Evolutionary conservation across 2,797 vertebrate genomes (phyloP).

Genomic region (Sylvilagus floridanus): DNA sequence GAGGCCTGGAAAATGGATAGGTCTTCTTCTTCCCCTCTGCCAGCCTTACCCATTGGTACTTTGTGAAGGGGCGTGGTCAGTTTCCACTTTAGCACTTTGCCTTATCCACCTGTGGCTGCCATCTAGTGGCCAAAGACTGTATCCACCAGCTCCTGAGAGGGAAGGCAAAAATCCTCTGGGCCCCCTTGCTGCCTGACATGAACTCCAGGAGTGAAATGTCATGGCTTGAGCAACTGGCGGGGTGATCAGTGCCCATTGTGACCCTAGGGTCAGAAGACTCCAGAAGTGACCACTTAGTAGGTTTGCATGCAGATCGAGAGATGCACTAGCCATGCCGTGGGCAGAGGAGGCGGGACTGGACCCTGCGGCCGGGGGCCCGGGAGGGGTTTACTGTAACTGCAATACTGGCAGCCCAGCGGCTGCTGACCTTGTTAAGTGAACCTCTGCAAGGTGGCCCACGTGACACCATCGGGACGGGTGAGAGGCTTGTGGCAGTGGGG

Average conservation of each 20-base stretch:
- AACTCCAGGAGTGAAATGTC: background rate
- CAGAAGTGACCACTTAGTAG: background rate
- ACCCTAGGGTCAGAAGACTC: background rate
- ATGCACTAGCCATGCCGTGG: background rate
- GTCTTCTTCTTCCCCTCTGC: constrained; percentile 35
- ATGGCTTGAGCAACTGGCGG: background rate
- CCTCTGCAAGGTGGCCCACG: constrained; percentile 47
- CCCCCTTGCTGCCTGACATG: constrained; percentile 20
- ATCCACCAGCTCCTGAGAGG: constrained; percentile 60
- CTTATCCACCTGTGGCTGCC: constrained; percentile 75
- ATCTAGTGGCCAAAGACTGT: constrained; percentile 76
- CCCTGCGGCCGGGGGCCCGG: background rate
- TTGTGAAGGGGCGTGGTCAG: constrained; percentile 41
- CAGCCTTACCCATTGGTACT: constrained; percentile 30
- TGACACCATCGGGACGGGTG: background rate
- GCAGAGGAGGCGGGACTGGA: constrained; percentile 13
- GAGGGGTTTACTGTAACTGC: constrained; percentile 75
- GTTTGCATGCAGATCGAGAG: background rate
- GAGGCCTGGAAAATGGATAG: constrained; percentile 36
- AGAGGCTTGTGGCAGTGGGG: constrained; percentile 3
- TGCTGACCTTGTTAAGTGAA: constrained; percentile 72
- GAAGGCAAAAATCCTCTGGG: constrained; percentile 67
- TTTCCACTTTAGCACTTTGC: constrained; percentile 74
- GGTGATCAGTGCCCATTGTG: constrained; percentile 13
- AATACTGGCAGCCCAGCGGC: constrained; percentile 65